A percentile compares a stretch with the other conserved stretches of the same genome.
Evolutionary conservation across 2,797 vertebrate genomes (phyloP).

Genomic region (Microctenopoma stevenorrisi): DNA sequence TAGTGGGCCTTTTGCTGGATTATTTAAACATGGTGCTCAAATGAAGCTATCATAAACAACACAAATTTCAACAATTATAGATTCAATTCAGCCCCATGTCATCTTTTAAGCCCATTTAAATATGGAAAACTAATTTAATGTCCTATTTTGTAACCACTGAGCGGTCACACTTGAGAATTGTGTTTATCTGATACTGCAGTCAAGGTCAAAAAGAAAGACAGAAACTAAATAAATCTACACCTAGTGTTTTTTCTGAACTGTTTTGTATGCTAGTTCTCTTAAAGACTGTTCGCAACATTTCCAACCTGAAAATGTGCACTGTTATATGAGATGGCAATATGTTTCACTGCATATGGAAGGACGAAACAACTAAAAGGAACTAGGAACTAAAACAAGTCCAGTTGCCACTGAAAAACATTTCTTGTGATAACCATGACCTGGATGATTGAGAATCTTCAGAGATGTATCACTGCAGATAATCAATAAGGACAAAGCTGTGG

Average conservation of each 20-base stretch:
- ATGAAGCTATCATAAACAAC: not conserved
- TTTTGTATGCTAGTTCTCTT: constrained; percentile 1
- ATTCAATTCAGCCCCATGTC: not conserved
- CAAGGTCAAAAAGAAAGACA: constrained; percentile 31
- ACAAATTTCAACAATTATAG: not conserved
- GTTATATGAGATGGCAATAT: constrained; percentile 1
- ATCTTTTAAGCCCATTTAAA: not conserved
- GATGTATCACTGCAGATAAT: constrained; percentile 19
- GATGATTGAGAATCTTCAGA: no score
- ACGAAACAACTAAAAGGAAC: no score
- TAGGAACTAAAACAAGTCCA: no score
- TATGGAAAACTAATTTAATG: constrained; percentile 12
- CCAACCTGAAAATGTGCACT: not conserved
- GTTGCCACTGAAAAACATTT: no score
- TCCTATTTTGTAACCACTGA: constrained; percentile 12
- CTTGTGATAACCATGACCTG: no score
- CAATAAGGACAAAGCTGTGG: constrained; percentile 23
- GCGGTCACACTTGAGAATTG: not conserved
- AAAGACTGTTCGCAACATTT: not conserved
- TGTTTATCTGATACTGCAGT: constrained; percentile 19
- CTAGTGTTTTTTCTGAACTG: not conserved
- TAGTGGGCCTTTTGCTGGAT: no score
- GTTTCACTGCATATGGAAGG: constrained; percentile 3
- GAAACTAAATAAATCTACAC: not conserved
- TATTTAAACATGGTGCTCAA: no score